Conservation (phyloP, 2,113 vertebrate species). For the Tonatia bakeri region DNA sequence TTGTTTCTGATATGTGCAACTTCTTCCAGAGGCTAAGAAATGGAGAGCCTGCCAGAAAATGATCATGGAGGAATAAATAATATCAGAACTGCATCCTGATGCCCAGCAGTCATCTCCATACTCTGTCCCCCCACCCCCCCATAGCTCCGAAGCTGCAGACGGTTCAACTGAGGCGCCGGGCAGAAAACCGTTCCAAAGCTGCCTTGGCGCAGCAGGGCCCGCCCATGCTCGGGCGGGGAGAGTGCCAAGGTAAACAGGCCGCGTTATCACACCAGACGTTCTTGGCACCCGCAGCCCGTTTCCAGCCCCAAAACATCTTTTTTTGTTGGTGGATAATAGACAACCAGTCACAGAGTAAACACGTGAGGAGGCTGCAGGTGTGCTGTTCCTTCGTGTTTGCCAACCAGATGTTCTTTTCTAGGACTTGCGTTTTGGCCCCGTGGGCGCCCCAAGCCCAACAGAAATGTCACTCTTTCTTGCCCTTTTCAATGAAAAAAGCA, state of each 20-base stretch:
- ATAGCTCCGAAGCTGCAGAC: constrained; percentile 15
- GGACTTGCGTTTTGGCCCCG: constrained; percentile 48
- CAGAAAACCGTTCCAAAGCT: constrained; percentile 42
- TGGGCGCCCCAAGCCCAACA: constrained; percentile 62
- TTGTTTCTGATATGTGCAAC: constrained; percentile 42
- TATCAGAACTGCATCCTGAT: background rate
- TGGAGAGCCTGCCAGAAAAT: constrained; percentile 15
- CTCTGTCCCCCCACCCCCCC: background rate
- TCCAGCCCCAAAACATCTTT: constrained; percentile 74
- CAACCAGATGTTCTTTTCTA: constrained; percentile 82
- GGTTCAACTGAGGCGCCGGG: constrained; percentile 24
- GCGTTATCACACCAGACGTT: constrained; percentile 77
- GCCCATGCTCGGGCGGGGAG: constrained; percentile 6
- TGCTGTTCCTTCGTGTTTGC: constrained; percentile 77
- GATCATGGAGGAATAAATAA: constrained; percentile 36
- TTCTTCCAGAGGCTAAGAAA: constrained; percentile 42
- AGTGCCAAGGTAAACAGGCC: constrained; percentile 80
- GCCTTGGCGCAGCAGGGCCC: constrained; percentile 45
- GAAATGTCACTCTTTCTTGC: constrained; percentile 67
- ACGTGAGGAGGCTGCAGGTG: constrained; percentile 77
- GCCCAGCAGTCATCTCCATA: background rate
- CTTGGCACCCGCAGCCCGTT: constrained; percentile 71
- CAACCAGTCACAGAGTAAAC: constrained; percentile 81
- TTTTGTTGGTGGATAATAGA: constrained; percentile 69
- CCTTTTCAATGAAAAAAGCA: constrained; percentile 65